These are phyloP conservation scores for Pristionchus fissidentatus DNA, from an alignment of 2,888 invertebrate species.

Conservation along the genomic window DNA sequence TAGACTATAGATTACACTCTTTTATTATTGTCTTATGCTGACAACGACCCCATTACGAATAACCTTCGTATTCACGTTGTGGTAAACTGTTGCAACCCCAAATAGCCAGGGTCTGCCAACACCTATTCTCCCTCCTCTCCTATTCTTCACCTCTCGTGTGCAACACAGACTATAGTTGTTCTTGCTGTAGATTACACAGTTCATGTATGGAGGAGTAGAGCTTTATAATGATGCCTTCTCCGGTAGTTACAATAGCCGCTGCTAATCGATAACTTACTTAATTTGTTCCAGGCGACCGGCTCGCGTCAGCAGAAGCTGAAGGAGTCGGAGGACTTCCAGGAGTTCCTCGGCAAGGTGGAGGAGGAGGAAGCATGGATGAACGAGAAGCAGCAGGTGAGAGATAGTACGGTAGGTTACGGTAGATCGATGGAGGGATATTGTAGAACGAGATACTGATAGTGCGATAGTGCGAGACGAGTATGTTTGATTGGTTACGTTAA, in stretches of 20 bases:
- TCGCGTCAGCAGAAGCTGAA: conserved; percentile 89
- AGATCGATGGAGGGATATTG: too few relatives aligned
- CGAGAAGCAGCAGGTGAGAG: conserved; percentile 76
- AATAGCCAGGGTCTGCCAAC: conserved; percentile 9
- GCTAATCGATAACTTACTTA: neutral
- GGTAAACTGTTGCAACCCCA: neutral
- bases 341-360: conserved; percentile 96
- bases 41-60: neutral
- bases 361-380: conserved; percentile 99
- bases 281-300: conserved; percentile 57
- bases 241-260: neutral
- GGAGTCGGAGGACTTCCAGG: conserved; percentile 96
- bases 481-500: too few relatives aligned
- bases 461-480: neutral
- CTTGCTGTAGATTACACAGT: too few relatives aligned
- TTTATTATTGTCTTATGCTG: neutral
- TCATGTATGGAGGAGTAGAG: too few relatives aligned
- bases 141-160: too few relatives aligned
- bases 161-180: neutral
- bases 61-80: too few relatives aligned
- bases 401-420: conserved; percentile 15
- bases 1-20: neutral
- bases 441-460: too few relatives aligned
- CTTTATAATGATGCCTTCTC: too few relatives aligned
- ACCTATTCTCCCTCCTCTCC: too few relatives aligned